Percentiles rank a stretch among this genome's conserved stretches.
These are phyloP conservation scores for Coccyzus lansbergi DNA, from an alignment of 2,797 vertebrate genomes.

Conservation along the genomic window DNA sequence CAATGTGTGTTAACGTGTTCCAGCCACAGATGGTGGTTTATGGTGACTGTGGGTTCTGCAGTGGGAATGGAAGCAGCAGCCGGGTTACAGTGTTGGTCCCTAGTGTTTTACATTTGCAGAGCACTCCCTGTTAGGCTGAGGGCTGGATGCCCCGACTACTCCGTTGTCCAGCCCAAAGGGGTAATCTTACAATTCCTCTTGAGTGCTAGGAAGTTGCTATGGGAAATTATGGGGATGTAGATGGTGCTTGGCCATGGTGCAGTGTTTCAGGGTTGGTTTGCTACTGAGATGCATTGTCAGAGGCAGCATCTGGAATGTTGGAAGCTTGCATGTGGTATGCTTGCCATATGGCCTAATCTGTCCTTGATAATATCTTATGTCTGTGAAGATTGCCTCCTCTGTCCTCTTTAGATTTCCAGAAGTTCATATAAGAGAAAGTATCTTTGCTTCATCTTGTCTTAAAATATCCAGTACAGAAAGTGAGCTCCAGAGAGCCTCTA, in stretches of 20 bases:
- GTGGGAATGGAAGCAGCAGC: not conserved
- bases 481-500: constrained; percentile 24
- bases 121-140: not conserved
- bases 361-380: not conserved
- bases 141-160: not conserved
- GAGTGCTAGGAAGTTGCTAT: not conserved
- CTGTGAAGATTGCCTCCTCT: not conserved
- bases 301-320: not conserved
- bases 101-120: not conserved
- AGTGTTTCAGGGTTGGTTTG: not conserved
- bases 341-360: not conserved
- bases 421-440: not conserved
- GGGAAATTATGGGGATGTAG: not conserved
- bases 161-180: not conserved
- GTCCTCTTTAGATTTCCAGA: rapidly evolving
- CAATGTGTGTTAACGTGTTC: not conserved
- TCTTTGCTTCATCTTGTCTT: not conserved
- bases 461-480: constrained; percentile 31
- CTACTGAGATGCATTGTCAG: not conserved
- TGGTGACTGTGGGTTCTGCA: not conserved
- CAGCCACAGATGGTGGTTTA: not conserved
- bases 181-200: not conserved
- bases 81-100: not conserved
- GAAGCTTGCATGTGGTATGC: not conserved
- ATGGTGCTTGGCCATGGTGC: not conserved